Base-by-base conservation (phyloP, 2,113 vertebrate genomes). In the Bos indicus region DNA sequence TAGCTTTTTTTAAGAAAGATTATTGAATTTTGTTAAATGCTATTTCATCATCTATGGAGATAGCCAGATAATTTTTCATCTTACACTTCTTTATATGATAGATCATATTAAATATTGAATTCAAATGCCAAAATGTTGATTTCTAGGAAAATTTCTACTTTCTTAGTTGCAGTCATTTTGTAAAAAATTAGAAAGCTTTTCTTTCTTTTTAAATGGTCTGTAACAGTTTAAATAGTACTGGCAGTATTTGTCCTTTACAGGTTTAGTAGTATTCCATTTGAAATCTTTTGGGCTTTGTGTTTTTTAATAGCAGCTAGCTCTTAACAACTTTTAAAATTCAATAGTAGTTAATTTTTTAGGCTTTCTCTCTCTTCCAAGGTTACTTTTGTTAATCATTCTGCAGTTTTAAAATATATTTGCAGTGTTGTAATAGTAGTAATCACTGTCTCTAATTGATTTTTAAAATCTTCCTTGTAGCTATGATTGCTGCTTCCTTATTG, bases 31-130 rank as follows among this genome's bases (percentile, higher is more conserved):
- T 93, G 77, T 77, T 93, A 89, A 96, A 74, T 83, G 6, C n/a
- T 81, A 21, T 93, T 81, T 87, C 33, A 81, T 87, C 19, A 71
- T 81, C 71, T 90, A 17, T 71, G 26, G 71, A 71, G 23, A 21
- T 87, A 86, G 17, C 25, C 1, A 12, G 80, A 67, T 86, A 33
- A 74, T 67, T 96, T 67, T 96, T 86, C 15, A 96, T 71, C 21
- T 83, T 80, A 56, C 0, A 56, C 43, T 12, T 59, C 17, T 56
- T 57, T 26, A 90, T 64, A 40, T 56, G 21, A 89, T 81, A 17
- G 43, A 54, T 91, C 87, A 71, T 80, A 59, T 87, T 96, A 95
- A 80, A 46, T 92, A 59, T 46, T 85, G 40, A 95, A 78, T 85
- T 74, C 33, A 92, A 54, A 54, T 36, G 28, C 36, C 57, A 19